Base-by-base conservation (phyloP, 1,140 invertebrate species). In the Nebria ingens region DNA sequence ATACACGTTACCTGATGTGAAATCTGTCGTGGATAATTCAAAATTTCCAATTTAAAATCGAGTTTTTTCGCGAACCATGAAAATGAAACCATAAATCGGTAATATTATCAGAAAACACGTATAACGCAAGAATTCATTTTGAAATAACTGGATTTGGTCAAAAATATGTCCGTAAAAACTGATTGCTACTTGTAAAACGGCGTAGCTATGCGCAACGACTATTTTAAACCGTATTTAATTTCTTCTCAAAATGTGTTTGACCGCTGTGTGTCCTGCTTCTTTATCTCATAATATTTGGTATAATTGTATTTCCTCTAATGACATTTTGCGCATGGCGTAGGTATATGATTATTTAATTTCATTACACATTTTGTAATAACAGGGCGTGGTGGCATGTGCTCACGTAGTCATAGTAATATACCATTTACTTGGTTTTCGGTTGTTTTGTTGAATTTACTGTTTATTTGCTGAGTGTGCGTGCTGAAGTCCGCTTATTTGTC, bases 281-380 rank as follows among this genome's bases (percentile, higher is more conserved):
- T 45, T 45, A 45, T 45, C 40, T 45, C 40, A 45, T 13, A 6
- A 6, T 29, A 13, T 29, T 29, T 6, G 13, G 25, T 29, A n/a
- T n/a, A 29, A 29, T 29, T 29, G 25, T 29, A 29, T 29, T 29
- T 29, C 13, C 25, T 4, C 13, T 29, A 29, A 29, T 29, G 25
- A 29, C 13, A 29, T 29, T 29, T 29, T 13, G 25, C 25, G 4
- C 25, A 29, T 29, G 25, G 4, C 13, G 25, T n/a, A n/a, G n/a
- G 25, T 45, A 45, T 45, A 45, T 45, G 40, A 45, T 45, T 45
- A 45, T 45, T 11, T 45, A 45, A 45, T 45, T 45, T 12, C 9
- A 45, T 45, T 45, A 45, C 17, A 17, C 17, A 45, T 4, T 6
- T 4, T 12, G 17, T 4, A 17, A 17, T 9, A 45, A 17, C 15